phyloP scores from a whole-genome alignment of 2,797 vertebrate genomes.

The Arctocebus calabarensis region DNA sequence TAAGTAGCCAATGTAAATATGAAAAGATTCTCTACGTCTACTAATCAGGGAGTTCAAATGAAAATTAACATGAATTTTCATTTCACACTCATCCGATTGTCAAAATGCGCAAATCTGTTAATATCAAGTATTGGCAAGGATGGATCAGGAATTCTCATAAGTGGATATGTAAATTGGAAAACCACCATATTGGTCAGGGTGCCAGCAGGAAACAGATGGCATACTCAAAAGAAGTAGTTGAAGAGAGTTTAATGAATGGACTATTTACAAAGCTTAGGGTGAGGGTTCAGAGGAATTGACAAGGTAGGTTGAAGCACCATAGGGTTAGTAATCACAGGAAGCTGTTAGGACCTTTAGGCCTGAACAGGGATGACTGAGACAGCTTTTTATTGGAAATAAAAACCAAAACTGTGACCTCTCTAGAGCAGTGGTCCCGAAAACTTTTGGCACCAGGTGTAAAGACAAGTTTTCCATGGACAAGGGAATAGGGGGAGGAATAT shows the following conservation, averaged over 20 bases:
- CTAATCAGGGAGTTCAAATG: slow-evolving; percentile 45
- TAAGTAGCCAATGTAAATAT: slow-evolving; percentile 36
- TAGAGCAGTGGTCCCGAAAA: neutral
- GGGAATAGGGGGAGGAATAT: too few relatives aligned
- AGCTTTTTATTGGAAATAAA: neutral
- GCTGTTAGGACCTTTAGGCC: neutral
- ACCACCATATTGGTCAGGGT: neutral
- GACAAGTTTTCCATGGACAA: too few relatives aligned
- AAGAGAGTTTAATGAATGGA: slow-evolving; percentile 1
- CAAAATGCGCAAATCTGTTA: slow-evolving; percentile 58
- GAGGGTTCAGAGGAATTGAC: neutral
- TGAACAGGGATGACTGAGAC: neutral
- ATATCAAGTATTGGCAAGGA: slow-evolving; percentile 56
- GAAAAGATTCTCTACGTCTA: slow-evolving; percentile 46
- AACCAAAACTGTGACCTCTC: neutral
- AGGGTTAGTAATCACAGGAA: neutral
- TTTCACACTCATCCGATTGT: slow-evolving; percentile 40
- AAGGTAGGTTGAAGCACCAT: neutral
- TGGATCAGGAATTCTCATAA: slow-evolving; percentile 40
- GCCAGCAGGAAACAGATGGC: slow-evolving; percentile 22
- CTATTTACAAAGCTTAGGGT: slow-evolving; percentile 35
- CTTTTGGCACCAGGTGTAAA: too few relatives aligned
- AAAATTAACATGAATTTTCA: slow-evolving; percentile 57
- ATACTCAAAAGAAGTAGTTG: slow-evolving; percentile 32
- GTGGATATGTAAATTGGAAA: slow-evolving; percentile 15